Conservation (phyloP, 30 jellyfish, hydroid and myxozoan genomes). For the Hydra vulgaris region DNA sequence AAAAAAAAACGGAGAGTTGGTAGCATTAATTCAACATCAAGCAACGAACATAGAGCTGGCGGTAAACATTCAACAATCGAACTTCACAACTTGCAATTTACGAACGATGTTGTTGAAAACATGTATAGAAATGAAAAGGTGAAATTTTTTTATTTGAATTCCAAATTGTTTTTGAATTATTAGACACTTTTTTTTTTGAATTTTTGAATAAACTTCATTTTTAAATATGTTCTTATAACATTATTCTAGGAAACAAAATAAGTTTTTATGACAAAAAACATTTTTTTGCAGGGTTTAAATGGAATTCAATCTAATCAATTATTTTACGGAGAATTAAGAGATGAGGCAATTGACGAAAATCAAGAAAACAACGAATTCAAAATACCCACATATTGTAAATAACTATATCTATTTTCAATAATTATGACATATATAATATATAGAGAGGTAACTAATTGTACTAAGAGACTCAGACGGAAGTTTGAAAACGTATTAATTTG, state of each 20-base stretch:
- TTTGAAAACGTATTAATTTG: too few species aligned
- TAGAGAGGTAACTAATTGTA: too few species aligned
- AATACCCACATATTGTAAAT: neutral
- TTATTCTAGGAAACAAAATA: too few species aligned
- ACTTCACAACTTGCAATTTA: neutral
- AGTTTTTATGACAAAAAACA: neutral
- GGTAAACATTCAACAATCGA: neutral
- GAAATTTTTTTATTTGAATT: neutral
- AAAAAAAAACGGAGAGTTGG: neutral
- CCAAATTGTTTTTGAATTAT: neutral
- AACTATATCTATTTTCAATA: too few species aligned
- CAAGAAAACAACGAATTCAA: neutral
- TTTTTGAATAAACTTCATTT: neutral
- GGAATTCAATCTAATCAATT: neutral
- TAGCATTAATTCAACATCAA: neutral
- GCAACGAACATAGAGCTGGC: neutral
- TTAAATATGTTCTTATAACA: too few species aligned
- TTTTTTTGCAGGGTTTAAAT: neutral
- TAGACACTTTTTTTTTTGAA: neutral
- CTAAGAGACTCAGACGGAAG: too few species aligned
- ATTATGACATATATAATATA: too few species aligned
- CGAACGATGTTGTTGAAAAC: neutral
- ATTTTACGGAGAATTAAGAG: neutral
- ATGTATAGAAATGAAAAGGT: neutral
- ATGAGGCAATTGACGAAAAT: neutral